Evolutionary conservation across 2,113 vertebrate genomes (phyloP).

Genomic region (Sinocyclocheilus anophthalmus): DNA sequence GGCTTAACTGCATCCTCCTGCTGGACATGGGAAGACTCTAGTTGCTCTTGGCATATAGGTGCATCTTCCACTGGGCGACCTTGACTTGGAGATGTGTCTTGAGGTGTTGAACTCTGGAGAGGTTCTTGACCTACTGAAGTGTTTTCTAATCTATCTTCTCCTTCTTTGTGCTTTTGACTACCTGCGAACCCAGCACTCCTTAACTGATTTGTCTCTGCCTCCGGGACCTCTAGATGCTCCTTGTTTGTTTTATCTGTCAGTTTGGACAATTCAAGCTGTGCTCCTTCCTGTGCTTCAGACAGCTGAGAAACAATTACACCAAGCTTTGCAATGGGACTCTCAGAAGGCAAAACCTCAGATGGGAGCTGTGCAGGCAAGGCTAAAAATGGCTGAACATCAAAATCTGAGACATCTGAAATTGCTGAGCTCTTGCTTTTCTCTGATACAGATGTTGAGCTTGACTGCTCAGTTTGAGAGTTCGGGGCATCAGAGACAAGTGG

Average conservation of each 20-base stretch:
- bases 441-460: not conserved
- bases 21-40: conserved; percentile 23
- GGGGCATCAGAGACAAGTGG: not conserved
- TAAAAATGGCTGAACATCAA: conserved; percentile 51
- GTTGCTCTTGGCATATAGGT: conserved; percentile 21
- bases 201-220: conserved; percentile 22
- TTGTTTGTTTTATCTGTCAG: not conserved
- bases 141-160: not conserved
- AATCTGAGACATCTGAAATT: conserved; percentile 57
- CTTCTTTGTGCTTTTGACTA: conserved; percentile 1
- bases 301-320: not conserved
- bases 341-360: conserved; percentile 2
- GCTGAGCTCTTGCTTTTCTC: not conserved
- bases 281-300: not conserved
- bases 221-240: not conserved
- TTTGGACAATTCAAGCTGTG: not conserved
- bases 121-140: not conserved
- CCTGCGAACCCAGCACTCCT: not conserved
- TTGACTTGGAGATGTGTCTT: conserved; percentile 24
- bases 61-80: conserved; percentile 24
- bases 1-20: conserved; percentile 5
- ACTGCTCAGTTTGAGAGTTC: not conserved
- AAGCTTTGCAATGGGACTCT: conserved; percentile 16
- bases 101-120: conserved; percentile 20
- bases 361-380: not conserved